Percentiles rank a stretch among this genome's conserved stretches.
Evolutionary conservation across 2,888 invertebrate genomes (phyloP).

Genomic region (Globia sparganii): DNA sequence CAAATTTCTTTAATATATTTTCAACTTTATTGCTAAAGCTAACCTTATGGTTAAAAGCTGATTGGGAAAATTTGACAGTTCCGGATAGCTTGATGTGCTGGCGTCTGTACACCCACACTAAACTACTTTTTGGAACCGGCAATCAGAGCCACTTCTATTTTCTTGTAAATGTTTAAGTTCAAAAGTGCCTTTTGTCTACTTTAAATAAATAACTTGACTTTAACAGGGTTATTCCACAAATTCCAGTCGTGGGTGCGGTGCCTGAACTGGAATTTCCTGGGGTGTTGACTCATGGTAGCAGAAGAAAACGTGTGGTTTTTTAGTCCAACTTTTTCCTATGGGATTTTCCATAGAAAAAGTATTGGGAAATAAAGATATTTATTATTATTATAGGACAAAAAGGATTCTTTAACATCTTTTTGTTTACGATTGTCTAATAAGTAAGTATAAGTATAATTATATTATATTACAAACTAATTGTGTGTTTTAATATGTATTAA

Average conservation of each 20-base stretch:
- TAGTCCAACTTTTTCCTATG: not conserved
- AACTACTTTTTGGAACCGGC: not conserved
- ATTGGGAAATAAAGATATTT: no score
- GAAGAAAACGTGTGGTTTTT: not conserved
- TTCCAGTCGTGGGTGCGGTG: not conserved
- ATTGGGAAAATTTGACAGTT: no score
- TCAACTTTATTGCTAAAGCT: no score
- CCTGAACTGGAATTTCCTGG: not conserved
- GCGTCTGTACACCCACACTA: not conserved
- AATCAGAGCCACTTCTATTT: not conserved
- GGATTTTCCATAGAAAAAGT: no score
- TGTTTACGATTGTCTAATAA: not conserved
- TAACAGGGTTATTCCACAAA: not conserved
- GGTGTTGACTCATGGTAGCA: not conserved
- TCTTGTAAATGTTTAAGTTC: not conserved
- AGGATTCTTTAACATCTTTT: not conserved
- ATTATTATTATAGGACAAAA: no score
- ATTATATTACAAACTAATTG: constrained; percentile 6
- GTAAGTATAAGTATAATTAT: not conserved
- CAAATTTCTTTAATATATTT: no score
- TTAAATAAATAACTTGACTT: not conserved
- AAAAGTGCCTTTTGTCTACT: not conserved
- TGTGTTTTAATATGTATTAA: no score
- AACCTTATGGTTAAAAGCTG: no score
- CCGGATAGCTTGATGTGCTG: no score